These are phyloP conservation scores for Hemiprocne comata DNA, from an alignment of 2,113 vertebrate genomes.

Conservation along the genomic window DNA sequence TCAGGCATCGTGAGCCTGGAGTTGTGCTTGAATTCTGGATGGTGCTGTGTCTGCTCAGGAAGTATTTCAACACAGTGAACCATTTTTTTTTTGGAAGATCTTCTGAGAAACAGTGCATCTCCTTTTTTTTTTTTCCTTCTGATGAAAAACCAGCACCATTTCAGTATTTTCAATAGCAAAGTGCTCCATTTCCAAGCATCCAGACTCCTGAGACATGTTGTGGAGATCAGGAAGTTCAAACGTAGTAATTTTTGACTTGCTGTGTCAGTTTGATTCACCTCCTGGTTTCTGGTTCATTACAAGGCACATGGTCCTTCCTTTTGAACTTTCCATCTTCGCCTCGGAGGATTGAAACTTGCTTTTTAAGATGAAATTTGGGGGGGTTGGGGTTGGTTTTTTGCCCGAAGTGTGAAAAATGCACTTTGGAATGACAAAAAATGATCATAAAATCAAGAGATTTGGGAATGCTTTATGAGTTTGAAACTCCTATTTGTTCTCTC, in stretches of 20 bases:
- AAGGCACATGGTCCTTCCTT: neutral
- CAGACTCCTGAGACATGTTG: neutral
- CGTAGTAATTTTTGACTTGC: neutral
- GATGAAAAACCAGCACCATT: fast-evolving
- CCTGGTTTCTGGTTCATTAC: neutral
- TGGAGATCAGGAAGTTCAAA: neutral
- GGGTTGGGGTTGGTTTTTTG: neutral
- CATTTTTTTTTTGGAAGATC: neutral
- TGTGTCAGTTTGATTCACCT: neutral
- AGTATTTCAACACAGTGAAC: neutral
- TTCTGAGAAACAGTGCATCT: neutral
- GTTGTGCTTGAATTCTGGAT: neutral
- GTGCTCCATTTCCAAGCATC: neutral
- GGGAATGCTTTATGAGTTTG: neutral
- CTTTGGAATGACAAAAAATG: neutral
- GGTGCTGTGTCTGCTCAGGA: neutral
- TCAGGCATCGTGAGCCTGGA: fast-evolving
- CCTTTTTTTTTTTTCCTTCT: neutral
- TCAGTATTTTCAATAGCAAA: neutral
- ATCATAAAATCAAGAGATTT: neutral
- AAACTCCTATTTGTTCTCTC: neutral
- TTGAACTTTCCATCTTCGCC: neutral
- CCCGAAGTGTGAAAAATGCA: neutral
- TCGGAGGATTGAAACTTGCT: neutral
- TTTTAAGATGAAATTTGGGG: neutral